Percentiles rank a stretch among this genome's conserved stretches.
These are phyloP conservation scores for Gandaritis pyraliata DNA, from an alignment of 2,888 invertebrate species.

Conservation along the genomic window DNA sequence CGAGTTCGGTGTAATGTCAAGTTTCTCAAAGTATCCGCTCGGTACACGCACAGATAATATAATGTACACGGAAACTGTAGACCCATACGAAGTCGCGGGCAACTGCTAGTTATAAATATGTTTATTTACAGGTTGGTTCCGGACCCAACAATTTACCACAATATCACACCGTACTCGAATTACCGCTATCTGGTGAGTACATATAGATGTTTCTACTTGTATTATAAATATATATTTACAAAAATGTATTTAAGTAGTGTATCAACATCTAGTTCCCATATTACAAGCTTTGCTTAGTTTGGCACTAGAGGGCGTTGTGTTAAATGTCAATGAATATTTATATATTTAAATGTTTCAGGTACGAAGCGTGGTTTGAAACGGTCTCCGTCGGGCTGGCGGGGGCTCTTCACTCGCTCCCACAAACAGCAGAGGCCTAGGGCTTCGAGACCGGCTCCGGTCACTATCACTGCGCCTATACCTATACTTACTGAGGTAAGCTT, in stretches of 20 bases:
- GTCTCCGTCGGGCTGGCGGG: constrained; percentile 91
- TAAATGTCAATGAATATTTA: background rate
- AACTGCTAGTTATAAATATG: too few relatives aligned
- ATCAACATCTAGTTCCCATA: too few relatives aligned
- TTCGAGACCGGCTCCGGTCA: constrained; percentile 30
- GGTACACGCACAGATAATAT: too few relatives aligned
- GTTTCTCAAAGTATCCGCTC: too few relatives aligned
- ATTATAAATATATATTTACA: too few relatives aligned
- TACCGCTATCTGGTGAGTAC: constrained; percentile 85
- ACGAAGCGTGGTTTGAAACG: constrained; percentile 87
- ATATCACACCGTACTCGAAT: constrained; percentile 97
- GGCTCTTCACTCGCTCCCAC: constrained; percentile 87
- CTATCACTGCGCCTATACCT: constrained; percentile 21
- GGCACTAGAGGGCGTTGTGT: too few relatives aligned
- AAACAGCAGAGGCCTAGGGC: constrained; percentile 64
- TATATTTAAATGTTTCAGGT: constrained; percentile 43
- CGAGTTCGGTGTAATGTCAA: too few relatives aligned
- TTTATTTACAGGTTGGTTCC: constrained; percentile 88
- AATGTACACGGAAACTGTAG: too few relatives aligned
- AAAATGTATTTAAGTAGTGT: too few relatives aligned
- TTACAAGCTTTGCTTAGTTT: too few relatives aligned
- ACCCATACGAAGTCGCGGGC: too few relatives aligned
- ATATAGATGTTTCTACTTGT: too few relatives aligned
- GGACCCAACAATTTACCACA: constrained; percentile 92
- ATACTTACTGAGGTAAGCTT: constrained; percentile 14